phyloP scores from a whole-genome alignment of 2,888 invertebrate genomes.

The Timema cristinae region DNA sequence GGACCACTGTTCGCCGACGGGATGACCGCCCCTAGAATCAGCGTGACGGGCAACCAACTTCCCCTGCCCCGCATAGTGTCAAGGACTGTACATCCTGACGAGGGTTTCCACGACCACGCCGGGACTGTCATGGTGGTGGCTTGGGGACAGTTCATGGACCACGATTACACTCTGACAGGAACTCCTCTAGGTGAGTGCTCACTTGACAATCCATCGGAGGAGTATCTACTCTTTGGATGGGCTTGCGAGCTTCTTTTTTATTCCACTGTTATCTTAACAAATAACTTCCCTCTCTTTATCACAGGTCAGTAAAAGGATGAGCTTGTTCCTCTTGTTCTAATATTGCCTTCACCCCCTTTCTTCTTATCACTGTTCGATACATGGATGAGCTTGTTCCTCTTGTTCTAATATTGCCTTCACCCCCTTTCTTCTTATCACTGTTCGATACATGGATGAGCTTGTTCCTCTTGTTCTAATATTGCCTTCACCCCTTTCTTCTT shows the following conservation, averaged over 20 bases:
- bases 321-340: too few species aligned
- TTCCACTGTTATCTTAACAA: neutral
- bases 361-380: too few species aligned
- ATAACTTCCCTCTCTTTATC: neutral
- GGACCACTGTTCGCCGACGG: slow-evolving; percentile 82
- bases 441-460: too few species aligned
- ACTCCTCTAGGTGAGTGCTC: slow-evolving; percentile 71
- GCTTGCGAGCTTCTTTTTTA: neutral
- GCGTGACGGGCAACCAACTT: slow-evolving; percentile 69
- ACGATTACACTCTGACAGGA: slow-evolving; percentile 84
- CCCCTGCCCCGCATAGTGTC: slow-evolving; percentile 83
- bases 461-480: too few species aligned
- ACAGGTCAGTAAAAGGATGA: too few species aligned
- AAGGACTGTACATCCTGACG: slow-evolving; percentile 87
- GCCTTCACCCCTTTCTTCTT: too few species aligned
- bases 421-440: too few species aligned
- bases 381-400: too few species aligned
- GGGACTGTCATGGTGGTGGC: slow-evolving; percentile 91
- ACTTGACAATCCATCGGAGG: too few species aligned
- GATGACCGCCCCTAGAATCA: slow-evolving; percentile 76
- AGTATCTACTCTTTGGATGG: neutral
- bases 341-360: too few species aligned
- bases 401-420: too few species aligned
- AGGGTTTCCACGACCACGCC: slow-evolving; percentile 89
- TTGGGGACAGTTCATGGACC: slow-evolving; percentile 95